Conservation (phyloP, 2,797 vertebrate species). For the Champsocephalus gunnari region DNA sequence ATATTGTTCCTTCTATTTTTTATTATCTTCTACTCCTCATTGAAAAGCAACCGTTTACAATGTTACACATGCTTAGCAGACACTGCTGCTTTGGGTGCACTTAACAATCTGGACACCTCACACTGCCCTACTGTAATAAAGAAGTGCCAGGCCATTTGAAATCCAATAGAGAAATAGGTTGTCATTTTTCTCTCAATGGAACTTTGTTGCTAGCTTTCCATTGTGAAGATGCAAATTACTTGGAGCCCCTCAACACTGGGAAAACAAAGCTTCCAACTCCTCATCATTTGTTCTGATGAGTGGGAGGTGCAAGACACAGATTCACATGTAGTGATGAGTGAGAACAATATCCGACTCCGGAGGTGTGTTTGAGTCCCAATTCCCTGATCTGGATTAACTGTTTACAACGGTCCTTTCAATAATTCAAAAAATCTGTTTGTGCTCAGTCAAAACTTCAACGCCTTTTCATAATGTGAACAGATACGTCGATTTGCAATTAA, state of each 20-base stretch:
- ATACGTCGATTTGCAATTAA: slow-evolving; percentile 4
- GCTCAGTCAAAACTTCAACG: not conserved
- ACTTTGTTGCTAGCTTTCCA: not conserved
- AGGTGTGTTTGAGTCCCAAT: not conserved
- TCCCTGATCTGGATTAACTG: slow-evolving; percentile 1
- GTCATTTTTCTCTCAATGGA: slow-evolving; percentile 11
- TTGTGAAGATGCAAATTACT: not conserved
- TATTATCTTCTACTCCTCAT: no score
- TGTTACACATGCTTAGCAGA: not conserved
- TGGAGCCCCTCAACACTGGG: not conserved
- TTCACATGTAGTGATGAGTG: slow-evolving; percentile 2
- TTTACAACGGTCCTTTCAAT: not conserved
- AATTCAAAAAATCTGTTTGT: not conserved
- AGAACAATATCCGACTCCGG: not conserved
- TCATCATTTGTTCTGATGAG: not conserved
- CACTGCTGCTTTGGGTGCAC: not conserved
- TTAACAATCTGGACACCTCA: not conserved
- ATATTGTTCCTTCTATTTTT: no score
- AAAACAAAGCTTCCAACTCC: not conserved
- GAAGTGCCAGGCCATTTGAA: slow-evolving; percentile 10
- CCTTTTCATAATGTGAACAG: not conserved
- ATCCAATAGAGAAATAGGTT: not conserved
- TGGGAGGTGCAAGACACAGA: not conserved
- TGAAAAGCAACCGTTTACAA: not conserved
- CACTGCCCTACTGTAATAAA: not conserved